Conservation (phyloP, 1,140 invertebrate genomes). For the Cotesia typhae region DNA sequence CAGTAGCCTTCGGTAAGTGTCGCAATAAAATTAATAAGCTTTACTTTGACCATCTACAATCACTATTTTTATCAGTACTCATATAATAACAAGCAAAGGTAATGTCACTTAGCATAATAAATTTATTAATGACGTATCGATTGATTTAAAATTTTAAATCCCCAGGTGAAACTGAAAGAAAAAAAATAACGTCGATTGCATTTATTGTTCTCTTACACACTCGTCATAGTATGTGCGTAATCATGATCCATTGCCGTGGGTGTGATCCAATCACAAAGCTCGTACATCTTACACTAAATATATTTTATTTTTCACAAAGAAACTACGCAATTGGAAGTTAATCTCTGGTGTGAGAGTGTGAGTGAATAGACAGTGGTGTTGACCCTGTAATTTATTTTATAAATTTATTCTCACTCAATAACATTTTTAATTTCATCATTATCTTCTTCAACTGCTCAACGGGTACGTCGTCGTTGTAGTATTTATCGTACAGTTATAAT, state of each 20-base stretch:
- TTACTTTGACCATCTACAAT: slow-evolving; percentile 13
- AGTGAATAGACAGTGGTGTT: not conserved
- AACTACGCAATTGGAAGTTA: slow-evolving; percentile 36
- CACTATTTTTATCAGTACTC: slow-evolving; percentile 38
- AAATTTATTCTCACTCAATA: not conserved
- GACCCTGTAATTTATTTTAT: slow-evolving; percentile 9
- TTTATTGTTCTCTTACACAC: not conserved
- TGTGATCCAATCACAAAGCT: slow-evolving; percentile 15
- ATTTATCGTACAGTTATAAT: not conserved
- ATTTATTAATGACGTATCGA: too few species aligned
- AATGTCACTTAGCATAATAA: too few species aligned
- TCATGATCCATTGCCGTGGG: slow-evolving; percentile 19
- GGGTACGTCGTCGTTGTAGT: not conserved
- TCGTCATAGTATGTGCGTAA: slow-evolving; percentile 18
- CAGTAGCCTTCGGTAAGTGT: slow-evolving; percentile 62
- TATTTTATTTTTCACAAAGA: slow-evolving; percentile 18
- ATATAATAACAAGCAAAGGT: not conserved
- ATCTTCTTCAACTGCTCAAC: not conserved
- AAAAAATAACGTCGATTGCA: not conserved
- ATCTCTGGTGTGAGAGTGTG: not conserved
- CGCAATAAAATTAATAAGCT: slow-evolving; percentile 36
- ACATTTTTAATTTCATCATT: slow-evolving; percentile 5
- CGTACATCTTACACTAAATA: not conserved
- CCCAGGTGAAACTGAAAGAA: too few species aligned
- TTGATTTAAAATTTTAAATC: too few species aligned